Evolutionary conservation across 2,797 vertebrate genomes (phyloP), one percentile per base, ranked within the genome.

Genomic region (Mormyrus proboscirostris): DNA sequence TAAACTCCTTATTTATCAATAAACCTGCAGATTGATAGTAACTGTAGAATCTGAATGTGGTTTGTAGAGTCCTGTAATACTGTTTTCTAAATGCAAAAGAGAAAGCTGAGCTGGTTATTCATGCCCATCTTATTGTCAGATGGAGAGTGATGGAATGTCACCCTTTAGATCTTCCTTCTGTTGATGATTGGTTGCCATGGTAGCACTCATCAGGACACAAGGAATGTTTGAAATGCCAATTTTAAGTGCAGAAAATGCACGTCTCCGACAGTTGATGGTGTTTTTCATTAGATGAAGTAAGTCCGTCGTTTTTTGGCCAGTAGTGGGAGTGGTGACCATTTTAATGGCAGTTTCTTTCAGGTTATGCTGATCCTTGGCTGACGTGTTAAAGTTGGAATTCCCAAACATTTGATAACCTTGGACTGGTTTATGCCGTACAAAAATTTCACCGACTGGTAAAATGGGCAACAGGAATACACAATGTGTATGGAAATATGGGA

Each of bases 151-250:
- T 47, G 76, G 76, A 82, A 47, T 82, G 76, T 47, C 16, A 38
- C 38, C 76, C 76, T 82, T 82, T 82, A 85, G 44, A 51, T 85
- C 22, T 22, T 85, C 47, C 47, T 85, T 8, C 22, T 85, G 82
- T 85, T 85, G 47, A 44, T 85, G 22, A 22, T 25, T 85, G 82
- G 82, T 85, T 85, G 82, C 82, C 49, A 85, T 85, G 82, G 82
- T 29, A 50, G n/a, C 22, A 5, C 49, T 85, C 49, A 5, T 25
- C 44, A 25, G 41, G 47, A 85, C 19, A 12, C 49, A 51, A 50
- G 22, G 9, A 50, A 51, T 5, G 44, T 50, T 14, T 25, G 41
- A 85, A 85, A 85, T 85, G 82, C 22, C 82, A 85, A 6, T 51
- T 50, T 51, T 50, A 47, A 85, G 49, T 49, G 44, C n/a, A 50